Base-by-base conservation (phyloP, 2,888 invertebrate genomes). In the Hoplodrina ambigua region DNA sequence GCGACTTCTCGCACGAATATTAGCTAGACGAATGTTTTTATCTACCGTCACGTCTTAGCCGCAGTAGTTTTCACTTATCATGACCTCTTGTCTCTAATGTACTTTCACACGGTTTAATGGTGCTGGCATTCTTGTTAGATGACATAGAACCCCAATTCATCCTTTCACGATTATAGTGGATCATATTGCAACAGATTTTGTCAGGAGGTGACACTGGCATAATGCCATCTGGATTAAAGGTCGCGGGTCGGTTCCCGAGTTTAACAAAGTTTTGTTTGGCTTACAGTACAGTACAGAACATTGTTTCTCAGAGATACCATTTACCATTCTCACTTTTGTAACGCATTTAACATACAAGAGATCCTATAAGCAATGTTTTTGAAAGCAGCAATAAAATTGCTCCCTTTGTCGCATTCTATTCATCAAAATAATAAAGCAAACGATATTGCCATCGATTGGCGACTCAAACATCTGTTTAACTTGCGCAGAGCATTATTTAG, bases 21-120 rank as follows among this genome's bases (percentile, higher is more conserved):
- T 44, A 33, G n/a, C 11, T 33, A 25, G 41, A 50, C 54, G 10
- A 64, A 44, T 37, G 53, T 58, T 63, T 63, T 63, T 56, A 71
- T 64, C 44, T 72, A 13, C 25, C 8, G 20, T 17, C 17, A 17
- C 20, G 46, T 37, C 50, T 46, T 56, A 2, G 8, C 33, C 25
- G 56, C 25, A 44, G 20, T 30, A 41, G 58, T 68, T 70, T 49
- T 69, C 54, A 44, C 59, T 37, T 30, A 41, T n/a, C 30, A 30
- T 68, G 53, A 59, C 46, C 70, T 30, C 49, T 41, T 60, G 70
- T 17, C 11, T 13, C 7, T 49, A 0, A 13, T 7, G 37, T 37
- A 52, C 33, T 70, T 59, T 56, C 13, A 56, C 56, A 56, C 7
- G 17, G 17, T 44, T 70, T 52, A 13, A 56, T 52, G 25, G 13